Conservation (phyloP, 2,797 vertebrate species). For the Poeciliopsis turneri region DNA sequence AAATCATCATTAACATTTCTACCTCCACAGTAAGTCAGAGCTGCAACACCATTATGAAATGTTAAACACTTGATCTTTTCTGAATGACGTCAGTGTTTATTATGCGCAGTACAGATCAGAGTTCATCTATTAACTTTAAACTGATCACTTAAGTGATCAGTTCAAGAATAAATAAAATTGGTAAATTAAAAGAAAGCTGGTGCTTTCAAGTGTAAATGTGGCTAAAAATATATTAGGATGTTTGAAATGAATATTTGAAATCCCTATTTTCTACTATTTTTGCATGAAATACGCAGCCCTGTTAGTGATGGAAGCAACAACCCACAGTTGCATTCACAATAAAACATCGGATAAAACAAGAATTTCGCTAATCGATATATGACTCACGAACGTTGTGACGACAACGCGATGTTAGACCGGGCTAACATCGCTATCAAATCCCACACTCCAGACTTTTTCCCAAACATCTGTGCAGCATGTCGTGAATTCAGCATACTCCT, state of each 20-base stretch:
- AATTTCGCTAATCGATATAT: no score
- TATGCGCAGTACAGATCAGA: neutral
- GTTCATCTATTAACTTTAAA: neutral
- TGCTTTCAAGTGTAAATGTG: neutral
- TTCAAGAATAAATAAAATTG: neutral
- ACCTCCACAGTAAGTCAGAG: neutral
- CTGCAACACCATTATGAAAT: no score
- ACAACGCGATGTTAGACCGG: neutral
- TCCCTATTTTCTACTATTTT: neutral
- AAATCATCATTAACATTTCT: neutral
- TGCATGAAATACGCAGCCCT: neutral
- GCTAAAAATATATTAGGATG: neutral
- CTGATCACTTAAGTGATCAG: neutral
- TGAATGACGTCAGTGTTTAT: neutral
- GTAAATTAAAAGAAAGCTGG: neutral
- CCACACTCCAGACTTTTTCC: neutral
- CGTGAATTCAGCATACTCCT: neutral
- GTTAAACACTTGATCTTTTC: neutral
- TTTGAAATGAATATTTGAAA: neutral
- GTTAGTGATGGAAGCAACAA: neutral
- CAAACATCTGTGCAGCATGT: neutral
- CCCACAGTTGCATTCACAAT: neutral
- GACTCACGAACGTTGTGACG: neutral
- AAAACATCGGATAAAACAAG: no score
- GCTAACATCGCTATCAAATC: neutral